Base-by-base conservation (phyloP, 2,888 invertebrate genomes). In the Priapulus caudatus region DNA sequence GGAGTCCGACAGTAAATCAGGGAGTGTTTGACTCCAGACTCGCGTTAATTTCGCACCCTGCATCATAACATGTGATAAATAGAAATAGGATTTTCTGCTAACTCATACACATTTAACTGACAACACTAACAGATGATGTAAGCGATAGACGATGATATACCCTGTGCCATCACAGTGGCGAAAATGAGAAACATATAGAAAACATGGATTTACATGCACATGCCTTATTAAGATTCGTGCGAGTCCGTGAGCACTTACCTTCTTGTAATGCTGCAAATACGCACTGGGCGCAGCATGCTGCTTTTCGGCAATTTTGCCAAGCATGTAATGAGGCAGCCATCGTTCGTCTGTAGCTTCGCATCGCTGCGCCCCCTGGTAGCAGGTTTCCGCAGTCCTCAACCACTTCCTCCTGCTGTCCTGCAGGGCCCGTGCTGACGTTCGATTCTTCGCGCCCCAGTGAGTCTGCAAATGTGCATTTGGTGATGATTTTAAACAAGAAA, bases 241-340 rank as follows among this genome's bases (percentile, higher is more conserved):
- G n/a, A n/a, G n/a, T n/a, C n/a, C n/a, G n/a, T 16, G 15, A n/a
- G 18, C 52, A 50, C 33, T 52, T 63, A 81, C 81, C 69, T 81
- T 80, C 63, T 80, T 74, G 67, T 91, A 93, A 73, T 86, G 83
- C 59, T 82, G 79, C 46, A 92, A 74, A 70, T 82, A 88, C 20
- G 80, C 75, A 15, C 78, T 76, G 0, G 87, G 84, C 52, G 82
- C 79, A 58, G 81, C 81, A 59, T 82, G 81, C 54, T 80, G 79
- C 66, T 93, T 95, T 69, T 93, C 92, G 0, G 84, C 80, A 50
- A 92, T 84, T 78, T 95, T 95, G 0, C 90, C 93, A n/a, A 93
- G 74, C 85, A 93, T 90, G 66, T 92, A 93, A 69, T 88, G 86
- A 64, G 86, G 83, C 24, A 92, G 74, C 93, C 93, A 95, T 53